phyloP scores from a whole-genome alignment of 2,888 invertebrate species.

The Volucella zonaria region DNA sequence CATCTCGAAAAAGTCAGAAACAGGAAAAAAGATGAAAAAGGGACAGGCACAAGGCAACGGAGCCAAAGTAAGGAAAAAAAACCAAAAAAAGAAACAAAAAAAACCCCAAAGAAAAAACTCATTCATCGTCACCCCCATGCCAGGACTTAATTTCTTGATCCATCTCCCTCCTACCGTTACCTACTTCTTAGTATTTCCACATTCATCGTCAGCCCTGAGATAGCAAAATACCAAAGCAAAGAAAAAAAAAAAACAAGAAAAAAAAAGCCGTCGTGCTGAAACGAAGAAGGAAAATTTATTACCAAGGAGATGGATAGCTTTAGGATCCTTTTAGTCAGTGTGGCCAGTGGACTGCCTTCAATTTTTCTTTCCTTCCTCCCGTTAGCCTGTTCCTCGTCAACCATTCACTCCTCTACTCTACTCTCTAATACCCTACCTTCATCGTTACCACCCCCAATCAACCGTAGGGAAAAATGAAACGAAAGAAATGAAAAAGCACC shows the following conservation, averaged over 20 bases:
- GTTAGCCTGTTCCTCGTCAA: slow-evolving; percentile 54
- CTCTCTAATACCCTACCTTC: not conserved
- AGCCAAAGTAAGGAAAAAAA: not conserved
- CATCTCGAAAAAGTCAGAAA: slow-evolving; percentile 71
- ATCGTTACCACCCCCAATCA: slow-evolving; percentile 61
- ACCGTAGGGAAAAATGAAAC: slow-evolving; percentile 62
- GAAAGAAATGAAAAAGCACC: slow-evolving; percentile 72
- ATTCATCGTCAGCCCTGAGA: slow-evolving; percentile 58
- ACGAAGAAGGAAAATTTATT: slow-evolving; percentile 73
- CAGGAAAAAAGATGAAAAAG: slow-evolving; percentile 72
- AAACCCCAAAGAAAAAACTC: slow-evolving; percentile 54
- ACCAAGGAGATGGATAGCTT: slow-evolving; percentile 74
- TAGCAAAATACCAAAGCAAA: slow-evolving; percentile 42
- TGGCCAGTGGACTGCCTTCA: slow-evolving; percentile 73
- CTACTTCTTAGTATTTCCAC: slow-evolving; percentile 60
- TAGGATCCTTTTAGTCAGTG: slow-evolving; percentile 73
- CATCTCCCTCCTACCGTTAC: slow-evolving; percentile 50
- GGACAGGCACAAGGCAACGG: slow-evolving; percentile 60
- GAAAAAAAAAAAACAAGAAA: slow-evolving; percentile 15
- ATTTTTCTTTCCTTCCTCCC: slow-evolving; percentile 29
- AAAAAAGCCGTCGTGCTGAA: slow-evolving; percentile 34
- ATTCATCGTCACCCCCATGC: slow-evolving; percentile 74
- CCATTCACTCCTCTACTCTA: slow-evolving; percentile 37
- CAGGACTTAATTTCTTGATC: slow-evolving; percentile 73
- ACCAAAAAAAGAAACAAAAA: slow-evolving; percentile 15